These are phyloP conservation scores for Iselma pallidipennis DNA, from an alignment of 2,888 invertebrate species.

Conservation along the genomic window DNA sequence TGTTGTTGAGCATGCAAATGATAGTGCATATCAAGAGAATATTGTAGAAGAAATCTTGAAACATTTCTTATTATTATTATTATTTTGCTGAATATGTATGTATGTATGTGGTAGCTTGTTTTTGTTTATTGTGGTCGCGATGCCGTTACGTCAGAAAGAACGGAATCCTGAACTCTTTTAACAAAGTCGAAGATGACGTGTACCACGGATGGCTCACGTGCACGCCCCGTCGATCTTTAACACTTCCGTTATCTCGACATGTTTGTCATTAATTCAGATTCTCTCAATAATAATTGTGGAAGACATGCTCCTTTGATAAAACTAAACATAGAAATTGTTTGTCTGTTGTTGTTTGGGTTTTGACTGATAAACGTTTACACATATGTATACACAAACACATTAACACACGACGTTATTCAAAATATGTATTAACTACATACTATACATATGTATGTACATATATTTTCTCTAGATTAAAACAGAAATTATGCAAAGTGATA, in stretches of 20 bases:
- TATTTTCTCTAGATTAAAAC: no score
- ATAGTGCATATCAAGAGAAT: slow-evolving; percentile 10
- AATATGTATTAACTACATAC: no score
- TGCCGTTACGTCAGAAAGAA: slow-evolving; percentile 25
- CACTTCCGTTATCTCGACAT: slow-evolving; percentile 33
- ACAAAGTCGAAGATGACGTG: slow-evolving; percentile 28
- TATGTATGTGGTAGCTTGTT: background rate
- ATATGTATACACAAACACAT: background rate
- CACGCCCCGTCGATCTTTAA: slow-evolving; percentile 35
- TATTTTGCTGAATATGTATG: background rate
- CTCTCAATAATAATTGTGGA: no score
- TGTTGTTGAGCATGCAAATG: background rate
- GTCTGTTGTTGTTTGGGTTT: slow-evolving; percentile 23
- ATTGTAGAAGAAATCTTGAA: slow-evolving; percentile 5
- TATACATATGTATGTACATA: no score
- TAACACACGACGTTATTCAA: no score
- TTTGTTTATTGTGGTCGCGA: slow-evolving; percentile 10
- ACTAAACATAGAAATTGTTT: slow-evolving; percentile 12
- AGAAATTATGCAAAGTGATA: background rate
- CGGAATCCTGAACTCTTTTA: slow-evolving; percentile 14
- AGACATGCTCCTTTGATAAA: no score
- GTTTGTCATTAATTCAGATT: slow-evolving; percentile 15
- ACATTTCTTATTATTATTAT: slow-evolving; percentile 4
- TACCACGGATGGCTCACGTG: slow-evolving; percentile 36
- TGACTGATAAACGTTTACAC: background rate